These are phyloP conservation scores for Odocoileus hemionus DNA, from an alignment of 2,113 vertebrate genomes.

Conservation along the genomic window DNA sequence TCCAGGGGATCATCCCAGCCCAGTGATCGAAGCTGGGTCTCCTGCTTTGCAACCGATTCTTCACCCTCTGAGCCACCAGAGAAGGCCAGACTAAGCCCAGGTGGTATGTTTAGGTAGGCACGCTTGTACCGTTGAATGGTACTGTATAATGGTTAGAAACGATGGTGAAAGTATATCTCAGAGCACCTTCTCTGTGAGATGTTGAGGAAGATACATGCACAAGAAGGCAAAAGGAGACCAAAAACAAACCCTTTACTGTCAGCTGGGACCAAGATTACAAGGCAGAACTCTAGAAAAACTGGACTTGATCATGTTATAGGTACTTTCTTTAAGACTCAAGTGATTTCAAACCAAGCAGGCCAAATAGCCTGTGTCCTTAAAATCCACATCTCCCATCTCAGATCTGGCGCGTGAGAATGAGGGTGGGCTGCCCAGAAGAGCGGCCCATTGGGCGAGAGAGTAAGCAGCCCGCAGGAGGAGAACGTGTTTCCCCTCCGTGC, in stretches of 20 bases:
- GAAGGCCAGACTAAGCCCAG: background rate
- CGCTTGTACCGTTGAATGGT: background rate
- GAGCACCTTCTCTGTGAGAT: background rate
- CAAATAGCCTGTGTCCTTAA: background rate
- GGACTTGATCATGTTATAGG: background rate
- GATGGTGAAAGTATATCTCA: background rate
- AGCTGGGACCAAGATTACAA: background rate
- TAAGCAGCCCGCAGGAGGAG: background rate
- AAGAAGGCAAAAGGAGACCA: background rate
- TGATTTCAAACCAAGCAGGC: background rate
- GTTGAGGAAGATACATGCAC: background rate
- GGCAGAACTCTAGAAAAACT: background rate
- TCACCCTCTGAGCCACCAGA: background rate
- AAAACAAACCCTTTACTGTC: background rate
- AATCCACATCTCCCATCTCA: background rate
- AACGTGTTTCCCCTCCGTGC: background rate
- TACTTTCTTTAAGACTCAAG: background rate
- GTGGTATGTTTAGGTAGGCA: background rate
- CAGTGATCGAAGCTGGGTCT: background rate
- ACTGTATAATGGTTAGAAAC: background rate
- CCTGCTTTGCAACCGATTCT: background rate
- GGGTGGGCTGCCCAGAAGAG: background rate
- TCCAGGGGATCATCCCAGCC: background rate
- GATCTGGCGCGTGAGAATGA: background rate
- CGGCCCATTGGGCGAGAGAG: background rate